phyloP scores from a whole-genome alignment of 1,140 invertebrate species.

The Proales similis region DNA sequence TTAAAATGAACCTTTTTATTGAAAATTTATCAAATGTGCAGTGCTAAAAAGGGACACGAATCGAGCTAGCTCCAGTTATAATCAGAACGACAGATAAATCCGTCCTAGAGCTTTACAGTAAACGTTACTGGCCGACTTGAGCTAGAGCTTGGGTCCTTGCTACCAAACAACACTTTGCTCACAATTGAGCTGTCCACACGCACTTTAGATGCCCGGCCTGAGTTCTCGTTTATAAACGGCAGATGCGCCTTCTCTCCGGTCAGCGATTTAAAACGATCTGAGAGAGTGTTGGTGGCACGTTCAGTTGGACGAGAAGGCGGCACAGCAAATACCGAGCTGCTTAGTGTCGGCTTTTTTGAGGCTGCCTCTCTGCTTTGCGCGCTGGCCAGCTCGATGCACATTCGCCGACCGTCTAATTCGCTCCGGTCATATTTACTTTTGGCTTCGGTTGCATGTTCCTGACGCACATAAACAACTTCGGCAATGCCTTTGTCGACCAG shows the following conservation, averaged over 20 bases:
- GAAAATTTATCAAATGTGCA: too few relatives aligned
- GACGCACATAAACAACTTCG: slow-evolving; percentile 76
- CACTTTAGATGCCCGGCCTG: slow-evolving; percentile 25
- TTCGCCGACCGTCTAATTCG: slow-evolving; percentile 65
- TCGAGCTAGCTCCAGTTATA: too few relatives aligned
- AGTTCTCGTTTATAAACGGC: not conserved
- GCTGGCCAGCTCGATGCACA: slow-evolving; percentile 28
- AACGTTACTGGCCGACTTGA: slow-evolving; percentile 42
- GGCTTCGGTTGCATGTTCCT: slow-evolving; percentile 75
- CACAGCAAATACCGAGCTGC: not conserved
- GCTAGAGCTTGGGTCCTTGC: slow-evolving; percentile 36
- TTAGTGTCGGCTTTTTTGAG: slow-evolving; percentile 6
- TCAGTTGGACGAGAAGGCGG: not conserved
- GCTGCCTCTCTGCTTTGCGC: not conserved
- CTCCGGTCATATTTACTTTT: slow-evolving; percentile 83
- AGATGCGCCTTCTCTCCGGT: not conserved
- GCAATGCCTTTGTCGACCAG: slow-evolving; percentile 75
- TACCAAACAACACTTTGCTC: slow-evolving; percentile 46
- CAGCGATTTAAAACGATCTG: not conserved
- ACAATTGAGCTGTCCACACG: slow-evolving; percentile 42
- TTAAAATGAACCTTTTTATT: too few relatives aligned
- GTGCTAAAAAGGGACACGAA: too few relatives aligned
- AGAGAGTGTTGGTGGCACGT: not conserved
- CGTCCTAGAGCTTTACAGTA: slow-evolving; percentile 45
- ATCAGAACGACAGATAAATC: too few relatives aligned